Evolutionary conservation across 2,797 vertebrate species (phyloP), one percentile per base, ranked within the genome.

Genomic region (Australoheros facetus): DNA sequence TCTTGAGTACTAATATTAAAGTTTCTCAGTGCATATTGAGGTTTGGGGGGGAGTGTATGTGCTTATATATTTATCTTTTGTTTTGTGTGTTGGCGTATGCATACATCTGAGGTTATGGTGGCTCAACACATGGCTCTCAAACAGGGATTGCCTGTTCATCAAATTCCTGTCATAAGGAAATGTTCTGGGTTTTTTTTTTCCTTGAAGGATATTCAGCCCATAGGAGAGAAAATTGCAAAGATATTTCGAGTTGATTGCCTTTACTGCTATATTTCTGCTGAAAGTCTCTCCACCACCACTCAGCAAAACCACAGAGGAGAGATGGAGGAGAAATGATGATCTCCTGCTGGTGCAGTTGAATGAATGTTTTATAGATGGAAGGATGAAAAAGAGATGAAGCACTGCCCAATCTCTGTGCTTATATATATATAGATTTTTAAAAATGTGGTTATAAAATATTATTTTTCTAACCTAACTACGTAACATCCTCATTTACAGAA

Each of bases 301-400:
- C 80, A 56, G 71, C 79, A 51, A 72, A 85, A 85, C 51, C 71
- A 57, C 77, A 76, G 82, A 87, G 80, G 72, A 69, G 84, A 82
- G 83, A 81, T 37, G 56, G 82, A 75, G 84, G 77, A 85, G 85
- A 76, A 87, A 79, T 87, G 84, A 88, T 88, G 84, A 91, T 89
- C 83, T 92, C 82, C 81, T 82, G 90, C 89, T 87, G 87, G 58
- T 86, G 83, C 82, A 82, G 87, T 72, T 84, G 74, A 86, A 90
- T 92, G 82, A 93, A 94, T 91, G 85, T 93, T 92, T 92, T 89
- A 91, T 90, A 78, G 81, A 87, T 83, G 83, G 79, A 78, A 60
- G 80, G 75, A 86, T 87, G 75, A 88, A 88, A 94, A 89, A 89
- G 83, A 85, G 60, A 90, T 78, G 79, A 88, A 69, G 81, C 81